Percentiles rank a stretch among this genome's conserved stretches.
Conservation (phyloP, 2,797 vertebrate species). For the Thaleichthys pacificus region DNA sequence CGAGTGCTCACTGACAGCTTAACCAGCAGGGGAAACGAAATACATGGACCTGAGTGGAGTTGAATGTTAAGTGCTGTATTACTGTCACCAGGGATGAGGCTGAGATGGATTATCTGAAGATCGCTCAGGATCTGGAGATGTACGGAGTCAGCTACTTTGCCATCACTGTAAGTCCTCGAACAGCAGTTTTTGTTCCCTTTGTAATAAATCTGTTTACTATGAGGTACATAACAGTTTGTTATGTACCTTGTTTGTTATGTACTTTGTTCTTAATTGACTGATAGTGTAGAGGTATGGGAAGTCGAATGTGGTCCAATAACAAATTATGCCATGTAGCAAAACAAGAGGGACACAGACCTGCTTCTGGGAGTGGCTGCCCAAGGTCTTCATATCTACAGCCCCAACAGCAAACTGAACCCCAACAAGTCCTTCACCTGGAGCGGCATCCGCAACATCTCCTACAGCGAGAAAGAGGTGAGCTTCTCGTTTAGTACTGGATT, state of each 20-base stretch:
- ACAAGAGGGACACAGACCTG: conserved; percentile 87
- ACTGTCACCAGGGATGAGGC: conserved; percentile 82
- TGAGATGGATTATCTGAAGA: conserved; percentile 94
- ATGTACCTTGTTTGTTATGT: neutral
- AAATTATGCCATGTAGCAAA: conserved; percentile 74
- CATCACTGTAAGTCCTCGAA: conserved; percentile 81
- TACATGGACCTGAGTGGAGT: neutral
- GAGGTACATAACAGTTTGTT: too few relatives aligned
- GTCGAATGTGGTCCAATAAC: too few relatives aligned
- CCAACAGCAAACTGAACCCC: conserved; percentile 86
- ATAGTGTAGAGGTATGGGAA: too few relatives aligned
- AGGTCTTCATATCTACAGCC: conserved; percentile 89
- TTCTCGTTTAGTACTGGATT: too few relatives aligned
- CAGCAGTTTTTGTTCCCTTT: neutral
- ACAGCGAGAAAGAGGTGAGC: conserved; percentile 89
- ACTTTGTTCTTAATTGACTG: too few relatives aligned
- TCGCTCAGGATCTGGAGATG: conserved; percentile 92
- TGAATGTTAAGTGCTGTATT: neutral
- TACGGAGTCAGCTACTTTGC: conserved; percentile 92
- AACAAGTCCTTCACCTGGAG: conserved; percentile 93
- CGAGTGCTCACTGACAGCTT: conserved; percentile 12
- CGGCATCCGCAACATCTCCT: conserved; percentile 88
- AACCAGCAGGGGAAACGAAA: too few relatives aligned
- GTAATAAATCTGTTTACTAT: neutral
- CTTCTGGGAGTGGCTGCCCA: conserved; percentile 89